Evolutionary conservation across 2,888 invertebrate genomes (phyloP).

Genomic region (Ganaspis brasiliensis): DNA sequence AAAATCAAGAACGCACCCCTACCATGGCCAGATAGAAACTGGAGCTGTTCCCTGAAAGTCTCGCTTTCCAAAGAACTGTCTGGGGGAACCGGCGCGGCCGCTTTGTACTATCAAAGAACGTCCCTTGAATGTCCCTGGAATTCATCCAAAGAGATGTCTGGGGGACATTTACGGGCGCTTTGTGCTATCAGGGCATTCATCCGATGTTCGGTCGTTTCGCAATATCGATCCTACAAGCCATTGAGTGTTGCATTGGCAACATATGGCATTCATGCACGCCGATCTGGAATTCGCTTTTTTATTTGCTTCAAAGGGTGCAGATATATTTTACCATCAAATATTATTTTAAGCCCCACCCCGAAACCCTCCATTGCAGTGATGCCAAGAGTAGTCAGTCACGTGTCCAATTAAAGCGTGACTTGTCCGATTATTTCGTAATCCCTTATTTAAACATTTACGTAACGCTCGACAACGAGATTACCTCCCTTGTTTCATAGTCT

Average conservation of each 20-base stretch:
- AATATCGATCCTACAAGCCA: slow-evolving; percentile 43
- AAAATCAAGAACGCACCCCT: slow-evolving; percentile 29
- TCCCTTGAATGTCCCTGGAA: slow-evolving; percentile 38
- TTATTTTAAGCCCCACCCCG: slow-evolving; percentile 17
- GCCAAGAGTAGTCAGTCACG: slow-evolving; percentile 28
- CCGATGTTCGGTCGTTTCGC: slow-evolving; percentile 43
- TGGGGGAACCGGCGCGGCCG: slow-evolving; percentile 32
- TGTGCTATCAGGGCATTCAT: slow-evolving; percentile 43
- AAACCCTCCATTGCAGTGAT: background rate
- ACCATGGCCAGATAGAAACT: slow-evolving; percentile 35
- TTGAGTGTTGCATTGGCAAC: slow-evolving; percentile 42
- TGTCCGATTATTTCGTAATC: slow-evolving; percentile 39
- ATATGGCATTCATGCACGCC: slow-evolving; percentile 39
- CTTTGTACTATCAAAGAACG: slow-evolving; percentile 42
- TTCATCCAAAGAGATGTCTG: slow-evolving; percentile 41
- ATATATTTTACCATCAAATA: slow-evolving; percentile 30
- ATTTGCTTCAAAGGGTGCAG: slow-evolving; percentile 31
- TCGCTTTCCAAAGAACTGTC: slow-evolving; percentile 41
- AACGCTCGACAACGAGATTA: slow-evolving; percentile 32
- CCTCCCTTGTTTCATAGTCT: slow-evolving; percentile 1
- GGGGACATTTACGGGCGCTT: slow-evolving; percentile 41
- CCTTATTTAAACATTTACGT: slow-evolving; percentile 40
- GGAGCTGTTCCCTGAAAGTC: slow-evolving; percentile 39
- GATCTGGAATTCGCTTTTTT: slow-evolving; percentile 22
- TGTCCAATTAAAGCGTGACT: slow-evolving; percentile 40